Percentiles rank a stretch among this genome's conserved stretches.
phyloP scores from a whole-genome alignment of 2,888 invertebrate genomes.

The Smittia sp. region DNA sequence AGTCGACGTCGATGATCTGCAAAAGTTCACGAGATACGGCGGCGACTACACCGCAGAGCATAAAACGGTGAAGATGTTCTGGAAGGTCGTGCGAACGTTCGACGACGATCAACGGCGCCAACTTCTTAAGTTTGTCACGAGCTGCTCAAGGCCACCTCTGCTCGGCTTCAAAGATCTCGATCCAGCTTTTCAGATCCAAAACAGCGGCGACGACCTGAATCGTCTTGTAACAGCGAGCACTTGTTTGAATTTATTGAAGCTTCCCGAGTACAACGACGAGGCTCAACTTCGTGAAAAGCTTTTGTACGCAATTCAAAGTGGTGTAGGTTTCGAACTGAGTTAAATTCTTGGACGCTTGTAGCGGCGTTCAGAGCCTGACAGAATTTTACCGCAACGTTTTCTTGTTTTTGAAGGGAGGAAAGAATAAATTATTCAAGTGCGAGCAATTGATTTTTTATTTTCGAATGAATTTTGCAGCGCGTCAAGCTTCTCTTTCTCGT shows the following conservation, averaged over 20 bases:
- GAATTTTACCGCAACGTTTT: too few relatives aligned
- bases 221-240: constrained; percentile 96
- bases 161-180: constrained; percentile 96
- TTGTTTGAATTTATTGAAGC: constrained; percentile 95
- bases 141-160: constrained; percentile 94
- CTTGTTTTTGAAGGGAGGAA: too few relatives aligned
- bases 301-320: constrained; percentile 89
- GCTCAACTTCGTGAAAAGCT: constrained; percentile 77
- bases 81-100: constrained; percentile 82
- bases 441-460: too few relatives aligned
- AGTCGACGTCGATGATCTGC: constrained; percentile 87
- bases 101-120: constrained; percentile 80
- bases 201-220: constrained; percentile 77
- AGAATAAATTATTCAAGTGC: too few relatives aligned
- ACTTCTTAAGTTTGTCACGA: constrained; percentile 95
- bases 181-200: constrained; percentile 95
- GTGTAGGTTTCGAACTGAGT: constrained; percentile 93
- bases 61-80: constrained; percentile 82
- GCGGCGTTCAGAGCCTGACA: too few relatives aligned
- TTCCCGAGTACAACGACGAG: constrained; percentile 84
- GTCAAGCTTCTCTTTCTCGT: too few relatives aligned
- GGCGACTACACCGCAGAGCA: constrained; percentile 82
- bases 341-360: constrained; percentile 56
- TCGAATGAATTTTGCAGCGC: too few relatives aligned
- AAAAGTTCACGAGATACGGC: constrained; percentile 81